Conservation (phyloP, 1,140 invertebrate species). For the Ooceraea biroi region DNA sequence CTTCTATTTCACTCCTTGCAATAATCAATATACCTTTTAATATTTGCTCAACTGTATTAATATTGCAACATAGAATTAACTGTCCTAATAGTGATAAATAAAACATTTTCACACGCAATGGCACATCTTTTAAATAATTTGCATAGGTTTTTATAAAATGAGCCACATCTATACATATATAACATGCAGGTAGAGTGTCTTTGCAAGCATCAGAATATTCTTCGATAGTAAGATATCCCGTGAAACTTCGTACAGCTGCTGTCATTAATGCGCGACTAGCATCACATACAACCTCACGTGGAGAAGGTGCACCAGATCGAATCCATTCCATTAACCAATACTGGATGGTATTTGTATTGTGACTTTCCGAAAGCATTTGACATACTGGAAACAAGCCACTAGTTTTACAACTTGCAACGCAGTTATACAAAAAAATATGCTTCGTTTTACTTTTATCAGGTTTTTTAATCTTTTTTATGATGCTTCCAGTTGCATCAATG, state of each 20-base stretch:
- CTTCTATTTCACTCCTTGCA: background rate
- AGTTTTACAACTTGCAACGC: background rate
- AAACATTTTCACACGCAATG: background rate
- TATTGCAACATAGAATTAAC: background rate
- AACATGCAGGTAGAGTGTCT: constrained; percentile 10
- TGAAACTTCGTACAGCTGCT: constrained; percentile 61
- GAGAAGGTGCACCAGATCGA: constrained; percentile 49
- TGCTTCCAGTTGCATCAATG: constrained; percentile 25
- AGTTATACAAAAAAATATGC: constrained; percentile 35
- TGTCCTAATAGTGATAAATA: constrained; percentile 25
- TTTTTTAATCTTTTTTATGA: constrained; percentile 1
- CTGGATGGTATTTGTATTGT: constrained; percentile 41
- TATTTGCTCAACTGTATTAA: background rate
- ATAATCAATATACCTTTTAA: constrained; percentile 30
- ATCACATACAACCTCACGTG: constrained; percentile 64
- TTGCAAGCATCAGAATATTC: constrained; percentile 49
- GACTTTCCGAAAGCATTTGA: constrained; percentile 49
- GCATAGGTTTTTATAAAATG: constrained; percentile 63
- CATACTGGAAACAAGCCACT: constrained; percentile 40
- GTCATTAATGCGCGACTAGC: constrained; percentile 60
- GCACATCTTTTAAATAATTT: constrained; percentile 39
- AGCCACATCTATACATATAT: constrained; percentile 43
- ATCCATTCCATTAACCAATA: constrained; percentile 61
- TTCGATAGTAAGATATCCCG: constrained; percentile 44
- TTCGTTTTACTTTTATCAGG: background rate